Conservation (phyloP, 2,888 invertebrate genomes). For the Cenopis cana region DNA sequence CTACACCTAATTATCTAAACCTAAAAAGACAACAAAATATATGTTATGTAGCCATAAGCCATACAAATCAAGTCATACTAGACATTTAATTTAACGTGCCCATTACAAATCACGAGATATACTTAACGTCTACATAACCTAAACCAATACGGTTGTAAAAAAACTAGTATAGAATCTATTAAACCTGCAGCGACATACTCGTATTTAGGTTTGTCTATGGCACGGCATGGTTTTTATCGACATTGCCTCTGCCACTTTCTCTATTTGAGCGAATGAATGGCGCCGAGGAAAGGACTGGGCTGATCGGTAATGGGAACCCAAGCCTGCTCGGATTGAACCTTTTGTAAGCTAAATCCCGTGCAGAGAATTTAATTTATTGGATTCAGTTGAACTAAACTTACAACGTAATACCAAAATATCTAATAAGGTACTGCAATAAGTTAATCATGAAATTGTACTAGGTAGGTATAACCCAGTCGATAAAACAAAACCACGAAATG, state of each 20-base stretch:
- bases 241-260: slow-evolving; percentile 41
- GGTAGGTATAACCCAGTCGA: no score
- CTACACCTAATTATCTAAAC: background rate
- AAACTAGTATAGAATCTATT: slow-evolving; percentile 32
- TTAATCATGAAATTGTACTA: background rate
- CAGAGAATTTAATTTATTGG: slow-evolving; percentile 1
- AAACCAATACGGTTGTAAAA: slow-evolving; percentile 34
- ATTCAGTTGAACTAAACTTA: background rate
- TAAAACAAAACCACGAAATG: no score
- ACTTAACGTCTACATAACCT: slow-evolving; percentile 36
- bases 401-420: background rate
- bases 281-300: slow-evolving; percentile 24
- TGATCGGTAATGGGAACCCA: slow-evolving; percentile 30
- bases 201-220: slow-evolving; percentile 33
- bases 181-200: slow-evolving; percentile 33
- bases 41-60: background rate
- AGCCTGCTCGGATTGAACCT: slow-evolving; percentile 1
- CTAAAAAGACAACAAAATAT: background rate
- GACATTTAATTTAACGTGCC: slow-evolving; percentile 10
- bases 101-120: slow-evolving; percentile 32
- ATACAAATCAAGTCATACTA: slow-evolving; percentile 26
- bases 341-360: slow-evolving; percentile 3
- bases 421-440: background rate
- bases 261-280: slow-evolving; percentile 38
- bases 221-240: slow-evolving; percentile 25